These are phyloP conservation scores for Gouania willdenowi DNA, from an alignment of 2,797 vertebrate species.

Conservation along the genomic window DNA sequence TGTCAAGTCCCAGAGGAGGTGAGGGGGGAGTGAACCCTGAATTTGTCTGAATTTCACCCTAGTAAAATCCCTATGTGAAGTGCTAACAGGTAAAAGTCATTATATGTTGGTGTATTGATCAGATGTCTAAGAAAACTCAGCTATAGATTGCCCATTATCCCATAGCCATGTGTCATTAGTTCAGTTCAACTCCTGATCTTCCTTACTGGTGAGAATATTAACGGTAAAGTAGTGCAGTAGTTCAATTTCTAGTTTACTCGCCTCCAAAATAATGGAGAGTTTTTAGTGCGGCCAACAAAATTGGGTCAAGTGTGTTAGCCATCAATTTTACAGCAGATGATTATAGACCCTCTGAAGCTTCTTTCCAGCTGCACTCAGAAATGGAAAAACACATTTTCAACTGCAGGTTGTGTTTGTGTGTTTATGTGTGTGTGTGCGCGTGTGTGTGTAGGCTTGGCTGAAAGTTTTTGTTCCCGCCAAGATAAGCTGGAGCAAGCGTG, in stretches of 20 bases:
- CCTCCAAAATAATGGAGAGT: slow-evolving; percentile 3
- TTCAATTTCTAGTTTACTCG: slow-evolving; percentile 9
- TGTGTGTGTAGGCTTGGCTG: not conserved
- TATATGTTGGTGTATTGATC: slow-evolving; percentile 9
- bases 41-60: slow-evolving; percentile 21
- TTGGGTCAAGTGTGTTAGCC: slow-evolving; percentile 10
- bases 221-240: slow-evolving; percentile 2
- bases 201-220: slow-evolving; percentile 24
- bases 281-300: slow-evolving; percentile 6
- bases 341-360: not conserved
- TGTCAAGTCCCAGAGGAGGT: slow-evolving; percentile 89
- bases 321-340: slow-evolving; percentile 5
- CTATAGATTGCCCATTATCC: not conserved
- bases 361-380: not conserved
- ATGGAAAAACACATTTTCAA: not conserved
- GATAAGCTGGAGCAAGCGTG: slow-evolving; percentile 3
- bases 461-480: slow-evolving; percentile 9
- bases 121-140: slow-evolving; percentile 1
- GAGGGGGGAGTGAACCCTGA: slow-evolving; percentile 43
- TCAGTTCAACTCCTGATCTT: slow-evolving; percentile 19
- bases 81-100: not conserved
- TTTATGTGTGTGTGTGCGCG: too few relatives aligned
- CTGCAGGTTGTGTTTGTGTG: not conserved
- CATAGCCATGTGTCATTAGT: slow-evolving; percentile 23
- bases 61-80: slow-evolving; percentile 1